Base-by-base conservation (phyloP, 2,113 vertebrate species). In the Forbesichthys agassizii region DNA sequence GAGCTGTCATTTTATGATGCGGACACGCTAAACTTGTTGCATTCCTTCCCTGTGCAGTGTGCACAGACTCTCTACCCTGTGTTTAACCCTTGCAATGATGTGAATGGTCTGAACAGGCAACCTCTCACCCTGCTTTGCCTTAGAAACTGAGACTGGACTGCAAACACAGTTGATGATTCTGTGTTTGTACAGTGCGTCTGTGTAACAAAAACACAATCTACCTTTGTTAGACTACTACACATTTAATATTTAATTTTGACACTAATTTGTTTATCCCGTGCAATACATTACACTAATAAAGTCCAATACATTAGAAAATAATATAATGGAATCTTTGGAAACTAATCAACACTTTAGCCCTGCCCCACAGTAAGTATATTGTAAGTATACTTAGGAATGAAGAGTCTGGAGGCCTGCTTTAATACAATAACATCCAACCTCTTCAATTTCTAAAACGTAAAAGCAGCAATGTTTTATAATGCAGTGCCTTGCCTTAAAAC, bases 1-100 rank as follows among this genome's bases (percentile, higher is more conserved):
- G 85, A 80, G 85, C 82, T 91, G 69, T 89, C 78, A n/a, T 90
- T 91, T 80, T 90, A 89, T 3, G 36, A 90, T 62, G 83, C 88
- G 0, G 86, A 90, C 42, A 48, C 77, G 2, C 70, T 89, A 75
- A 70, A 42, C 0, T 62, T 87, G 57, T 78, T 90, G 57, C 89
- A 91, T 67, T 67, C 83, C 6, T 92, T 89, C 80, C 68, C 54
- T 33, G 75, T 89, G 73, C 75, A 81, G 63, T 76, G 81, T 48
- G 56, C 72, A 46, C 72, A 85, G 71, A 67, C 84, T 11, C 77
- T 90, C 0, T 90, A 75, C 66, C 89, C 86, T 33, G 74, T 88
- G 73, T 77, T 91, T 1, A 91, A 92, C 83, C 90, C 89, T 6
- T 90, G 90, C 64, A 88, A 89, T 49, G 73, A 90, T 47, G 72